Base-by-base conservation (phyloP, 2,797 vertebrate species). In the Rhodeus uyekii region DNA sequence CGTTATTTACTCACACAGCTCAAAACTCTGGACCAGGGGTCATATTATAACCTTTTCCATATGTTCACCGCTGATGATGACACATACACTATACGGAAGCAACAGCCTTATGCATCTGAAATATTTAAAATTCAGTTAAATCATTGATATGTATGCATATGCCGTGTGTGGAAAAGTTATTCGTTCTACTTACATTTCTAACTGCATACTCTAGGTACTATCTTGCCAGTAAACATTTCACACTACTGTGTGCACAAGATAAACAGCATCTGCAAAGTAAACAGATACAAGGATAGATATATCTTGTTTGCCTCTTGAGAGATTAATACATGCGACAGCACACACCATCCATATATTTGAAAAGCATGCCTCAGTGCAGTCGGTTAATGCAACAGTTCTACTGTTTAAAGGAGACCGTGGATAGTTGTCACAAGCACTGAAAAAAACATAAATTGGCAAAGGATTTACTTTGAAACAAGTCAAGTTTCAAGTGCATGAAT, bases 51-150 rank as follows among this genome's bases (percentile, higher is more conserved):
- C 71, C 69, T 46, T 48, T 64, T 48, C 58, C 79, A 50, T 64
- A 81, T 81, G 55, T 73, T 64, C 32, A 27, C 39, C 12, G 18
- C 27, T 76, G 75, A 76, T 0, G 10, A 13, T 46, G 58, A 34
- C 53, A 42, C 58, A 46, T 73, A 38, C 3, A 14, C 12, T 73
- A 36, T 32, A 61, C 19, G 38, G 1, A 63, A 63, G 5, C 55
- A 46, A 16, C 55, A 46, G 75, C 58, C 27, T 63, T 44, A 22
- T 76, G 36, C 29, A 18, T 61, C 42, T 61, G 13, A 24, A 44
- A 72, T 80, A 80, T 80, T 69, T 60, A 80, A 61, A 18, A 3
- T 32, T 77, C 24, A n/a, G 27, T 69, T 69, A 58, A 46, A 65
- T 65, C 22, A 65, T 76, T 65, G 7, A 6, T 24, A 64, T 79